Evolutionary conservation across 1,140 invertebrate genomes (phyloP), one percentile per base, ranked within the genome.

Genomic region (Thereuonema tuberculata): DNA sequence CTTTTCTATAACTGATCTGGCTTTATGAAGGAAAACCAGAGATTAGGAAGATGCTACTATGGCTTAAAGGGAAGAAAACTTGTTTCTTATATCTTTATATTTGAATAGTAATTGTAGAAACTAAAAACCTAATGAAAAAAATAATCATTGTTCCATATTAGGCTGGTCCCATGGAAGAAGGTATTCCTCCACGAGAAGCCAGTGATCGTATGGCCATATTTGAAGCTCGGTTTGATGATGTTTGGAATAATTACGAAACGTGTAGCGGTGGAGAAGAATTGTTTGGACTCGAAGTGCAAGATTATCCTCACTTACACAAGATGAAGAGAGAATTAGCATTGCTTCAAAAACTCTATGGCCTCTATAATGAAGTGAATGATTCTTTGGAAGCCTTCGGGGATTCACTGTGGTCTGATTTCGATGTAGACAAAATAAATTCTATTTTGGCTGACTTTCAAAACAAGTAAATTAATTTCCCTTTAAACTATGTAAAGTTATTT

Each of bases 371-470:
- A 67, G 94, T 98, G 0, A 93, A 97, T 60, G 93, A 96, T 69
- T 79, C 90, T 62, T 92, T 98, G 14, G 91, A 87, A 71, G 90
- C 89, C 67, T 97, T 97, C 73, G 95, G 96, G 66, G 93, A 96
- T 68, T 96, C 97, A 67, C 84, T 89, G 0, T 98, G 93, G 94
- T 84, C 84, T 37, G 92, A 96, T 68, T 89, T 97, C 1, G 93
- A 97, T 67, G 93, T 97, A 66, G 93, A 97, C 71, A 91, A 94
- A 69, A 97, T 98, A 63, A 96, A 96, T 69, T 93, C 93, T 69
- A 93, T 97, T 71, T 74, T 97, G 14, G 89, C 93, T 82, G 93
- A 97, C 67, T 97, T 97, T 69, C 93, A 97, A 76, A 95, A 94
- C 71, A 84, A 82, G 85, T 87, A 72, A 23, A 20, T n/a, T n/a